These are phyloP conservation scores for Dicyrtoma fusca DNA, from an alignment of 2,888 invertebrate species.

Conservation along the genomic window DNA sequence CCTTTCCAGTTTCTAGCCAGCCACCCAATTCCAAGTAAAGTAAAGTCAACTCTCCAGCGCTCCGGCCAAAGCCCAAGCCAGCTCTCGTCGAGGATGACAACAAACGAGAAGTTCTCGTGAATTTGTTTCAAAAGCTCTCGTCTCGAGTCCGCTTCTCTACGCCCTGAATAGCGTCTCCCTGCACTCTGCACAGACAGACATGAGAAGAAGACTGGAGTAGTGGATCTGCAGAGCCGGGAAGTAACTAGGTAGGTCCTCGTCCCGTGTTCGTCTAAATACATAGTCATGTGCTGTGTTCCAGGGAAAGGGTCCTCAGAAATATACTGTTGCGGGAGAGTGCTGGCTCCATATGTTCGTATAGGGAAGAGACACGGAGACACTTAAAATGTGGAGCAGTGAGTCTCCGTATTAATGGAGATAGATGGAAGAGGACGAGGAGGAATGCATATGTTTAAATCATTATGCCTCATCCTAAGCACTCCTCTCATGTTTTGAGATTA, in stretches of 20 bases:
- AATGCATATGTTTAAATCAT: constrained; percentile 29
- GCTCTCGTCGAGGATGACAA: neutral
- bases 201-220: constrained; percentile 35
- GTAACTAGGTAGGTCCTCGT: constrained; percentile 34
- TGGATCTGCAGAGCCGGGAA: constrained; percentile 24
- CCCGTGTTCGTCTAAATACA: neutral
- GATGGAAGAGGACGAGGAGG: constrained; percentile 33
- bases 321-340: no score
- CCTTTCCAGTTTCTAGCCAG: neutral
- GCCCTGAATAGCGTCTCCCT: constrained; percentile 2
- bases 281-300: neutral
- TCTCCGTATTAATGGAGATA: constrained; percentile 23
- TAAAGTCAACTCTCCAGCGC: neutral
- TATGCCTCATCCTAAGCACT: constrained; percentile 23
- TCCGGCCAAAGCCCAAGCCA: neutral
- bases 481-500: constrained; percentile 39
- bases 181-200: constrained; percentile 21
- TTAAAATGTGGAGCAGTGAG: no score
- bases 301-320: no score
- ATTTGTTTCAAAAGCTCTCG: constrained; percentile 24
- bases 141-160: neutral
- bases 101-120: constrained; percentile 26
- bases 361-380: neutral
- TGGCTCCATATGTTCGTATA: neutral
- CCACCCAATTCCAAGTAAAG: neutral